Conservation (phyloP, 2,888 invertebrate species). For the Germaria angustata region DNA sequence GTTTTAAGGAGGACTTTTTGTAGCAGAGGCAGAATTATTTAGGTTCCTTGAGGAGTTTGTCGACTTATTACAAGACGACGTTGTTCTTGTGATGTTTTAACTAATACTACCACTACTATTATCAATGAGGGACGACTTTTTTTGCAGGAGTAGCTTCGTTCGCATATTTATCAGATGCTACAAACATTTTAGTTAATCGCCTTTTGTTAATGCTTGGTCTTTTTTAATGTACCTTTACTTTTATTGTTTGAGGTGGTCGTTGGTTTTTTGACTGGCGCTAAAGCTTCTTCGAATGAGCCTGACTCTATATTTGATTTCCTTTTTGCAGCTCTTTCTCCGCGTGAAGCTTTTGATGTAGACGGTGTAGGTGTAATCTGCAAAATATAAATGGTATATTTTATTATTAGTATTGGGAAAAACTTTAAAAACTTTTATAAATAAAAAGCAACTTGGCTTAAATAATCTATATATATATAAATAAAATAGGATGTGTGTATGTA, state of each 20-base stretch:
- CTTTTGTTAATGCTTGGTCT: constrained; percentile 57
- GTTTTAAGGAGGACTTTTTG: constrained; percentile 19
- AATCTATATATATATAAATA: too few relatives aligned
- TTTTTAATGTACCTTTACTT: constrained; percentile 61
- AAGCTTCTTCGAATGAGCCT: constrained; percentile 55
- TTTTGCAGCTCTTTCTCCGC: constrained; percentile 73
- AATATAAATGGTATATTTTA: background rate
- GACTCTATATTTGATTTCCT: constrained; percentile 69
- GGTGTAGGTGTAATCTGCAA: constrained; percentile 61
- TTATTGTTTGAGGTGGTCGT: constrained; percentile 56
- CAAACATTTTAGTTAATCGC: constrained; percentile 51
- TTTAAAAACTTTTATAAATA: too few relatives aligned
- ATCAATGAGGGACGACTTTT: constrained; percentile 47
- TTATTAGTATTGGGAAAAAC: background rate
- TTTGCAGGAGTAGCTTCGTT: constrained; percentile 51
- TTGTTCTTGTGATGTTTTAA: constrained; percentile 57
- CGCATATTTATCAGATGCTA: constrained; percentile 54
- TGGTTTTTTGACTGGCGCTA: constrained; percentile 61
- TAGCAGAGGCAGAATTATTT: constrained; percentile 36
- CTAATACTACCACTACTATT: constrained; percentile 14
- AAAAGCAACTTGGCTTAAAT: too few relatives aligned
- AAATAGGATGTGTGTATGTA: too few relatives aligned
- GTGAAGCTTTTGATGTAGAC: constrained; percentile 69
- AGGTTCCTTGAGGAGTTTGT: constrained; percentile 29
- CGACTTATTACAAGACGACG: constrained; percentile 16